Evolutionary conservation across 2,113 vertebrate species (phyloP), one percentile per base, ranked within the genome.

Genomic region (Spea bombifrons): DNA sequence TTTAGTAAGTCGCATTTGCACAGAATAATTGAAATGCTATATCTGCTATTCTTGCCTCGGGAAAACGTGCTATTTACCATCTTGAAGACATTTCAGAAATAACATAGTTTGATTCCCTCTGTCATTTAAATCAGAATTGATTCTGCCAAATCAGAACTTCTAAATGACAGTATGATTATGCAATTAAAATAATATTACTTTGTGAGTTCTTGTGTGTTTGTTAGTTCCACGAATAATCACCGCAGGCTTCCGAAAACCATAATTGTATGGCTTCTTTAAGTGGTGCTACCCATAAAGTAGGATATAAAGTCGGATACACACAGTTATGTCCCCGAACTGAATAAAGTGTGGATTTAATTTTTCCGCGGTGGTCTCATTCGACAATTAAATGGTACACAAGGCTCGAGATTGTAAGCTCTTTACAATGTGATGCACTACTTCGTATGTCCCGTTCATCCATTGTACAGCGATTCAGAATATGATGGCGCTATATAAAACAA

Each of bases 131-230:
- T 67, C 66, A 67, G 43, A 45, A 67, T 67, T 67, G 45, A 67
- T 46, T 67, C 66, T 67, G 45, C 66, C 66, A 67, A 67, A 67
- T 67, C 66, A 67, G 66, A 67, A 67, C 47, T 46, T 67, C 47
- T 46, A 67, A 67, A 67, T 46, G 45, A 46, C 44, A 67, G 66
- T 67, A 67, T 46, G 47, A 47, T 67, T 67, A 67, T 46, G 66
- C 66, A 67, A 67, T 67, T 67, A 67, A 67, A 67, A 67, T 67
- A 67, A 46, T 43, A 67, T 67, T 67, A 67, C 47, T 43, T 15
- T 67, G 44, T 12, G 43, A 67, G 30, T 30, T 30, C 30, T 30
- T 30, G 30, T 30, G 30, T 30, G 30, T 30, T 67, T 67, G 66
- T 67, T 67, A 46, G 66, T 46, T 67, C 66, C 47, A 13, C n/a